These are phyloP conservation scores for Drosophila simulans DNA, from an alignment of 1,140 invertebrate species.

Conservation along the genomic window DNA sequence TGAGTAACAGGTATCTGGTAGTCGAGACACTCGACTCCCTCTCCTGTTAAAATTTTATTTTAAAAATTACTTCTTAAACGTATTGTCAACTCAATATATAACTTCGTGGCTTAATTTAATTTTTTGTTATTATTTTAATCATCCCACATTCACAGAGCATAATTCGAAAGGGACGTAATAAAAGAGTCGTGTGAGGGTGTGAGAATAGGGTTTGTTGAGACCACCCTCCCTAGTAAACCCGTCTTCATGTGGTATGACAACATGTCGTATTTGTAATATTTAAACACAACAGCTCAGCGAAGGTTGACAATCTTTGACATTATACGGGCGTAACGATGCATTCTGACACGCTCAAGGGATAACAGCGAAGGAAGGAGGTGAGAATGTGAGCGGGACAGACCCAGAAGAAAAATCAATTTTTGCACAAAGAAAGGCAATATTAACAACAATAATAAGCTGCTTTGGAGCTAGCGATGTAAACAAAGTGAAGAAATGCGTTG, in stretches of 20 bases:
- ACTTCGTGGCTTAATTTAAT: conserved; percentile 3
- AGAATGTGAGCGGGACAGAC: conserved; percentile 2
- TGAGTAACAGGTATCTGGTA: no score
- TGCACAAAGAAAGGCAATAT: conserved; percentile 58
- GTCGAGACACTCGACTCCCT: no score
- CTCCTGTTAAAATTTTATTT: no score
- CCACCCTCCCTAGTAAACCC: neutral
- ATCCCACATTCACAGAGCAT: conserved; percentile 47
- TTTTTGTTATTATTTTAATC: conserved; percentile 37
- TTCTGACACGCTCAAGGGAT: conserved; percentile 67
- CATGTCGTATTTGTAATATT: conserved; percentile 83
- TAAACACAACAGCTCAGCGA: conserved; percentile 81
- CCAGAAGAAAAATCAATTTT: conserved; percentile 71
- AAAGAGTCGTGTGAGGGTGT: conserved; percentile 38
- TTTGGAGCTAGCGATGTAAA: conserved; percentile 75
- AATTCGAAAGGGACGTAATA: conserved; percentile 73
- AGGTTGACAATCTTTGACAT: conserved; percentile 81
- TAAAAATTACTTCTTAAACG: no score
- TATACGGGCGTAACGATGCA: conserved; percentile 65
- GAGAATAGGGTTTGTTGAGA: neutral
- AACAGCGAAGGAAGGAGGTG: neutral
- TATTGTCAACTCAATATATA: no score
- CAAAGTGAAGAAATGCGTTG: conserved; percentile 80
- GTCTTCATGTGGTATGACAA: conserved; percentile 63
- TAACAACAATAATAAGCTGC: conserved; percentile 79